phyloP scores from a whole-genome alignment of 2,113 vertebrate genomes.

The Camelus dromedarius region DNA sequence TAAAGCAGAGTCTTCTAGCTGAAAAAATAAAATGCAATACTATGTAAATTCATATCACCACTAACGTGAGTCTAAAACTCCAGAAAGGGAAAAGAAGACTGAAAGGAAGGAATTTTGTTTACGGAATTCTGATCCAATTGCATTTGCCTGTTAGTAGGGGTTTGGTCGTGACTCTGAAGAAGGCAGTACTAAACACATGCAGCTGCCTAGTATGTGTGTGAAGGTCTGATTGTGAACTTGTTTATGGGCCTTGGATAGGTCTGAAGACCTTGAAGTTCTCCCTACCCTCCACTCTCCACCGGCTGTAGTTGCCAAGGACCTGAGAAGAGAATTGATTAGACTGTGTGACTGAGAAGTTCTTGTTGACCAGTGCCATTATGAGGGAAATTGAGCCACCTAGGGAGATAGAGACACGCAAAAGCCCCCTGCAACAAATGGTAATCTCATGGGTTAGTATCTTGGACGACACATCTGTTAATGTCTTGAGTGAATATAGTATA shows the following conservation, averaged over 20 bases:
- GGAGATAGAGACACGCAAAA: neutral
- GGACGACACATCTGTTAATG: slow-evolving; percentile 51
- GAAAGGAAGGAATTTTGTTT: slow-evolving; percentile 45
- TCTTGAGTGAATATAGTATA: slow-evolving; percentile 4
- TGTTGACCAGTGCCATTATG: slow-evolving; percentile 22
- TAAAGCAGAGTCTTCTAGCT: slow-evolving; percentile 31
- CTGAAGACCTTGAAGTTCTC: neutral
- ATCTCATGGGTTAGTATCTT: slow-evolving; percentile 48
- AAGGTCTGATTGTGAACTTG: slow-evolving; percentile 39
- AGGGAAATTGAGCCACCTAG: neutral
- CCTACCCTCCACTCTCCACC: neutral
- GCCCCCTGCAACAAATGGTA: neutral
- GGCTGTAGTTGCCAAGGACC: slow-evolving; percentile 8
- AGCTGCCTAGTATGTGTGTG: neutral
- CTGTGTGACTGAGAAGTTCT: slow-evolving; percentile 40
- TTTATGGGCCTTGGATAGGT: neutral
- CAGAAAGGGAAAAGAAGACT: slow-evolving; percentile 23
- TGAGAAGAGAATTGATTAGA: neutral
- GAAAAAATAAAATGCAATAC: slow-evolving; percentile 51
- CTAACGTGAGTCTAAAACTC: slow-evolving; percentile 61
- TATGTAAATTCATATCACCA: slow-evolving; percentile 59
- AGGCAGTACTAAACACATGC: neutral
- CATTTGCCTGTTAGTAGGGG: neutral
- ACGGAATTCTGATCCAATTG: slow-evolving; percentile 45
- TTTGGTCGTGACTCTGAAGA: slow-evolving; percentile 24